A percentile compares a stretch with the other conserved stretches of the same genome.
These are phyloP conservation scores for Lasioglossum pauxillum DNA, from an alignment of 2,888 invertebrate species.

Conservation along the genomic window DNA sequence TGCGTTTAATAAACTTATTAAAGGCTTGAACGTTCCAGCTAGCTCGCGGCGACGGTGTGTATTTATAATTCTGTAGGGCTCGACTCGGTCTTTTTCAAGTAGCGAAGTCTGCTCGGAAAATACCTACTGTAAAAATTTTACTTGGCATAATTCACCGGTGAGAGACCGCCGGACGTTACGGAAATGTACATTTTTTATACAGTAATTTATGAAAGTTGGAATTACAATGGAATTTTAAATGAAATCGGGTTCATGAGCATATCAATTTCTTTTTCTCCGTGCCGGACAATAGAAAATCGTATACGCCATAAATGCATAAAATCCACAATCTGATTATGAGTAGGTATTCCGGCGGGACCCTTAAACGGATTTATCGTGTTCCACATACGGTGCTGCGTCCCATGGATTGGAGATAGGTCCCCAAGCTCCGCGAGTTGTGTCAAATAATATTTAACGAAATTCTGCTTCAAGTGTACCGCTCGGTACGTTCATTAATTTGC, in stretches of 20 bases:
- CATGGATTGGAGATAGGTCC: not conserved
- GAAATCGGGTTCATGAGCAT: not conserved
- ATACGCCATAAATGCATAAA: not conserved
- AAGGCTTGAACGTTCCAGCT: not conserved
- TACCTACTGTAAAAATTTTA: not conserved
- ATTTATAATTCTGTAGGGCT: not conserved
- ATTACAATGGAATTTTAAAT: not conserved
- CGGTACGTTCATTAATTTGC: not conserved
- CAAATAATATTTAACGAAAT: not conserved
- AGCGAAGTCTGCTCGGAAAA: not conserved
- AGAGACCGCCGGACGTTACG: not conserved
- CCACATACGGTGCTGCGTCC: not conserved
- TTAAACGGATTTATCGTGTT: not conserved
- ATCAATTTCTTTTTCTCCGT: not conserved
- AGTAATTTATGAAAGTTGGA: not conserved
- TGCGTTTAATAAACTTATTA: slow-evolving; percentile 9
- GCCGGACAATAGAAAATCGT: not conserved
- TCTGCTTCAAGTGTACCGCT: not conserved
- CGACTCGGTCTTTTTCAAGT: not conserved
- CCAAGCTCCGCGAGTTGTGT: not conserved
- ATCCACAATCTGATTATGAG: not conserved
- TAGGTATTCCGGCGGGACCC: not conserved
- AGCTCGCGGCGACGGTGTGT: not conserved
- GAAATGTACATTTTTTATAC: not conserved
- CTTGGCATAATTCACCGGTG: not conserved